Base-by-base conservation (phyloP, 2,797 vertebrate genomes). In the Brachyrhaphis roseni region DNA sequence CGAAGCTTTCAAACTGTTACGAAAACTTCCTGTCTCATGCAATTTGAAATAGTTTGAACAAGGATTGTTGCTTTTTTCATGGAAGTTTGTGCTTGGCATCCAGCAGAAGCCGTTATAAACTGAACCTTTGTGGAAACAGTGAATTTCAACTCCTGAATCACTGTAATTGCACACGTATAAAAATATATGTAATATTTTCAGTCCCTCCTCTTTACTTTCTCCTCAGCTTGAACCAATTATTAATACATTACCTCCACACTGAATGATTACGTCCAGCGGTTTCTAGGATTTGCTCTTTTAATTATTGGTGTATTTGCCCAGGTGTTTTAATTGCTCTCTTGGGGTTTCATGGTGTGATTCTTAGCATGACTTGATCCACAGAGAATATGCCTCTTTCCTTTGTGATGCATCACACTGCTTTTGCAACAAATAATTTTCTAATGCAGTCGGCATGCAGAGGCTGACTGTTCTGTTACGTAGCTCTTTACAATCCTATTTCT, bases 401-500 rank as follows among this genome's bases (percentile, higher is more conserved):
- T 45, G 26, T 77, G 28, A 41, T 51, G 53, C 3, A 62, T 78
- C 72, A 47, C 8, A 1, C 59, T 34, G 47, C n/a, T 75, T 10
- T 39, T 34, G 59, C 28, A 43, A 71, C 57, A 26, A 59, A 77
- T 55, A 28, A 11, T 66, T 79, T 46, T 72, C 62, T 78, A 64
- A 75, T 36, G 64, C 39, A 51, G 72, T 47, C 70, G 46, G 55
- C 13, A 0, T 66, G 57, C 64, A 49, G 49, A 43, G 78, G 72
- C 72, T 73, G 84, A 34, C 75, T 26, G 8, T 80, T 74, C 80
- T 78, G 80, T 86, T 64, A 70, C 8, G 8, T 46, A 46, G 78
- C 75, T 76, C 43, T 43, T 77, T 85, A 76, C 73, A 82, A 79
- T 87, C 77, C 81, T 72, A 78, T 66, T 79, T 83, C 53, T 86